A percentile compares a stretch with the other conserved stretches of the same genome.
Evolutionary conservation across 2,797 vertebrate genomes (phyloP).

Genomic region (Arrhamphus sclerolepis): DNA sequence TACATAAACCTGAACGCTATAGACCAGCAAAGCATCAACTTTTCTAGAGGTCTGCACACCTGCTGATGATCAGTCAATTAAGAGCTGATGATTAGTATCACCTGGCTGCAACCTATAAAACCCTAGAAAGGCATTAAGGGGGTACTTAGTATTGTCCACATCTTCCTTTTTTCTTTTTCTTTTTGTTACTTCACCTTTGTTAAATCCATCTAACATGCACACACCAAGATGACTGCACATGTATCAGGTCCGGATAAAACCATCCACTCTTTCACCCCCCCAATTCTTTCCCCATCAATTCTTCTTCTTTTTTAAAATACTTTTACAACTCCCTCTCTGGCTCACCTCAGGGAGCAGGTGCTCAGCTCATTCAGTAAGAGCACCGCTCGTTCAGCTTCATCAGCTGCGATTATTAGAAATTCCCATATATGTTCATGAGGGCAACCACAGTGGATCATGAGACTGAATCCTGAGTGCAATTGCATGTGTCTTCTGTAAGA

Average conservation of each 20-base stretch:
- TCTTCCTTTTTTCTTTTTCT: too few relatives aligned
- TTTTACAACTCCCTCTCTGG: slow-evolving; percentile 16
- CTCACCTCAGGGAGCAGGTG: slow-evolving; percentile 67
- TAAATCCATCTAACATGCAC: too few relatives aligned
- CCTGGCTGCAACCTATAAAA: too few relatives aligned
- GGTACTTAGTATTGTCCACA: too few relatives aligned
- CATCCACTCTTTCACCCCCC: background rate
- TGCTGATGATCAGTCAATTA: too few relatives aligned
- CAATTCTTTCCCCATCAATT: slow-evolving; percentile 27
- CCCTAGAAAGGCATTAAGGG: too few relatives aligned
- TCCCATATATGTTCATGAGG: slow-evolving; percentile 33
- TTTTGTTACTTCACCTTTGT: too few relatives aligned
- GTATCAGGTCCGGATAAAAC: too few relatives aligned
- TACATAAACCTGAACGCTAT: too few relatives aligned
- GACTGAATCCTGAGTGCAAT: slow-evolving; percentile 38
- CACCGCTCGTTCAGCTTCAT: slow-evolving; percentile 29
- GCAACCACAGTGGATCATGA: slow-evolving; percentile 29
- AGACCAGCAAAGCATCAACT: too few relatives aligned
- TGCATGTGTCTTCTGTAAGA: slow-evolving; percentile 49
- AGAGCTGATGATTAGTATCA: too few relatives aligned
- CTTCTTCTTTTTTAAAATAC: background rate
- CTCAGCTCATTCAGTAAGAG: slow-evolving; percentile 54
- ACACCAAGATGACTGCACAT: background rate
- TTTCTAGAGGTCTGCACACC: too few relatives aligned
- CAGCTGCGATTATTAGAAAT: slow-evolving; percentile 49